Base-by-base conservation (phyloP, 2,113 vertebrate species). In the Cichladusa arquata region DNA sequence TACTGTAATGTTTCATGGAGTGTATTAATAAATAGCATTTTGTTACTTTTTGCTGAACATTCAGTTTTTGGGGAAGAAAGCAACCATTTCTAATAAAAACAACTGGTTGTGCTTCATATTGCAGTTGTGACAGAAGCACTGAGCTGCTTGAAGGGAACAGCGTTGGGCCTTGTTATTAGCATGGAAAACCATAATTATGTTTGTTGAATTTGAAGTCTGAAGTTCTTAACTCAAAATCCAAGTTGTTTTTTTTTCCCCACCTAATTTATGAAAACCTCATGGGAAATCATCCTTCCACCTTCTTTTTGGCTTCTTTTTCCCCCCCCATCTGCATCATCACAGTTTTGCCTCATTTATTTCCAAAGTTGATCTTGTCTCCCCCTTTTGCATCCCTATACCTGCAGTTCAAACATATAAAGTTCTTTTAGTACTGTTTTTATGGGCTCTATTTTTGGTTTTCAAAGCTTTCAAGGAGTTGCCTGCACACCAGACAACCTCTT, bases 371-470 rank as follows among this genome's bases (percentile, higher is more conserved):
- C 53, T 85, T 18, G 42, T 93, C 29, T 83, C 44, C 42, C 25
- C 51, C 3, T 82, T 54, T 70, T 31, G 66, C 91, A 91, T 92
- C 54, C 74, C 45, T 19, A 4, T 83, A 34, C 61, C 44, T 87
- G 36, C 22, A 60, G 65, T 50, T 81, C 92, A 95, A 86, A 78
- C 74, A 86, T 73, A 38, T 34, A 64, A 58, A 91, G 42, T 93
- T 77, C 84, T 96, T 96, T 91, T 82, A 78, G 65, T 42, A 26
- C 31, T 74, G 12, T 19, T 89, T 86, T 90, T 95, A 94, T 92
- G 95, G 69, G 44, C 83, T 58, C 51, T 9, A 6, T 74, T 84
- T 77, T 81, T 86, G 79, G 22, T 83, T 96, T 97, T 95, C 71
- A 69, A 45, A 90, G 64, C 85, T 82, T 90, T 95, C 15, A 56